Conservation (phyloP, 1,140 invertebrate genomes). For the Asobara japonica region DNA sequence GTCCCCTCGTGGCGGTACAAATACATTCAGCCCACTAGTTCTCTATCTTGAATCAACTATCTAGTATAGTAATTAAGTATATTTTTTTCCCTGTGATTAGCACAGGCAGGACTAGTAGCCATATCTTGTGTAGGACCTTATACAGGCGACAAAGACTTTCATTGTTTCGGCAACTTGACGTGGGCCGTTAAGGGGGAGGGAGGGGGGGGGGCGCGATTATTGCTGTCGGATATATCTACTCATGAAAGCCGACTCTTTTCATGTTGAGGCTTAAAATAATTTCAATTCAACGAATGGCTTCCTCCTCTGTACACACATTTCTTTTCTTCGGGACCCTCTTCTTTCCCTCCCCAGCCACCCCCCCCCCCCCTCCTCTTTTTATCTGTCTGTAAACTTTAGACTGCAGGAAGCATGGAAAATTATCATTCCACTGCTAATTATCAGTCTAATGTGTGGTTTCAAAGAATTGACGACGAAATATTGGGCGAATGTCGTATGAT, state of each 20-base stretch:
- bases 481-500: no score
- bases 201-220: not conserved
- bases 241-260: constrained; percentile 34
- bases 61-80: no score
- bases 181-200: no score
- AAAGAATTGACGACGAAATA: not conserved
- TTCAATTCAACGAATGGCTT: constrained; percentile 55
- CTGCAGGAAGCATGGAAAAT: not conserved
- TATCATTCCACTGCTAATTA: not conserved
- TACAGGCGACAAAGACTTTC: not conserved
- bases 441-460: not conserved
- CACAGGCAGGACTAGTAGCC: constrained; percentile 49
- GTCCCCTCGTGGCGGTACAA: no score
- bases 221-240: not conserved
- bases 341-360: no score
- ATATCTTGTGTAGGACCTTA: not conserved
- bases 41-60: no score
- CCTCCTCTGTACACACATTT: constrained; percentile 51
- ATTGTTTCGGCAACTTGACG: not conserved
- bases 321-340: no score
- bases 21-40: no score
- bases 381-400: constrained; percentile 31
- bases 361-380: no score
- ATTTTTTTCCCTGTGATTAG: no score
- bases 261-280: constrained; percentile 60